Conservation (phyloP, 2,113 vertebrate species). For the Seriola dumerili region DNA sequence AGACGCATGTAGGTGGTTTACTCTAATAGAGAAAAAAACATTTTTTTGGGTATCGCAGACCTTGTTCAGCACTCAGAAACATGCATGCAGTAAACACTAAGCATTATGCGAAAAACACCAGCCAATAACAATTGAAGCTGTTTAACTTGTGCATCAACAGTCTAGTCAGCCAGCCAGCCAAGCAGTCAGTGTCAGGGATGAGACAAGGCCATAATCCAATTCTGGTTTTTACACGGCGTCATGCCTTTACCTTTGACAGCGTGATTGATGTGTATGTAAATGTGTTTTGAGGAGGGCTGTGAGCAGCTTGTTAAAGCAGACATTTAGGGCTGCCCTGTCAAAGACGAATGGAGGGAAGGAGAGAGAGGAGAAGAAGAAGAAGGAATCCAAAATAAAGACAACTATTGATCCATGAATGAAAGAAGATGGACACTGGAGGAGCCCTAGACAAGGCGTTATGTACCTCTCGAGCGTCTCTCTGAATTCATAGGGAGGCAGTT, state of each 20-base stretch:
- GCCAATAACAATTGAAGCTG: slow-evolving; percentile 68
- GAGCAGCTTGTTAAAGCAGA: slow-evolving; percentile 83
- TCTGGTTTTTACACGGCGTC: slow-evolving; percentile 82
- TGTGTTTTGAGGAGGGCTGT: slow-evolving; percentile 82
- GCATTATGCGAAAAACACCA: slow-evolving; percentile 41
- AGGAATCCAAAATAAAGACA: slow-evolving; percentile 77
- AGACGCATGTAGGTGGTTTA: background rate
- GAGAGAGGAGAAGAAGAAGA: slow-evolving; percentile 39
- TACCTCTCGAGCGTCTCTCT: slow-evolving; percentile 59
- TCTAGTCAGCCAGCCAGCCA: slow-evolving; percentile 73
- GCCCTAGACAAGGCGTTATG: slow-evolving; percentile 67
- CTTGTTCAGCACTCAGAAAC: slow-evolving; percentile 15
- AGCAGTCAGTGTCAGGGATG: slow-evolving; percentile 79
- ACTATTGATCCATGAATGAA: slow-evolving; percentile 81
- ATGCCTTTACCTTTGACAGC: slow-evolving; percentile 82
- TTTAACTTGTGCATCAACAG: slow-evolving; percentile 79
- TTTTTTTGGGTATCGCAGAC: slow-evolving; percentile 4
- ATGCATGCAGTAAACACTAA: slow-evolving; percentile 40
- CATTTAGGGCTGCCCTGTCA: slow-evolving; percentile 78
- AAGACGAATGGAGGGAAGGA: slow-evolving; percentile 61
- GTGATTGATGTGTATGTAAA: slow-evolving; percentile 85
- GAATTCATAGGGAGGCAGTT: slow-evolving; percentile 67
- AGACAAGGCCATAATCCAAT: slow-evolving; percentile 83
- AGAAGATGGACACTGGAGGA: slow-evolving; percentile 73
- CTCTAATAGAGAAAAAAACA: background rate